Evolutionary conservation across 2,113 vertebrate species (phyloP), one percentile per base, ranked within the genome.

Genomic region (Fulica atra): DNA sequence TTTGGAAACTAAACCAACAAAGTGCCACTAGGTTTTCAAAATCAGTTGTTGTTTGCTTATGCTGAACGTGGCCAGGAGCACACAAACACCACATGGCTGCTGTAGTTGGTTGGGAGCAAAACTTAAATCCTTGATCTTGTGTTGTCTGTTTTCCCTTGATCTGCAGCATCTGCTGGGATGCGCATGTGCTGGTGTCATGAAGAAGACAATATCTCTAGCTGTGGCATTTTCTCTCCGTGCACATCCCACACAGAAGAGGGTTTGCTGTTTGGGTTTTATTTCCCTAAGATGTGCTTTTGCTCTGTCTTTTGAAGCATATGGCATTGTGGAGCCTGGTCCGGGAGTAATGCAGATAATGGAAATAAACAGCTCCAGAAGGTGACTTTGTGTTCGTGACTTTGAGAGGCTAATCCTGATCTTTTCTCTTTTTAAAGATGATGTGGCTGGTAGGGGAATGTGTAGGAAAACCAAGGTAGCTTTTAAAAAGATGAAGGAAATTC

Each of bases 181-280:
- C 3, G 20, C 0, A 0, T n/a, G 60, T 26, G 73, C 51, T 42
- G 51, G 35, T 76, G 38, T 20, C 7, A 0, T 5, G 5, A 35
- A 29, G 51, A 64, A 50, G 23, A 46, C 53, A 69, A 33, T 3
- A 31, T 16, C 36, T 13, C 17, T 25, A 10, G 8, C 13, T 48
- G 6, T 26, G 17, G 24, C 13, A 7, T 17, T 42, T 66, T 54
- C 26, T 74, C 29, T 24, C 48, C 7, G 1, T 13, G 2, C 26
- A 33, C 25, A 33, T 51, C 18, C 40, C 7, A 3, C 10, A 2
- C 16, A 15, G 59, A 72, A 51, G 28, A 26, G 29, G 36, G 61
- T 82, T 80, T 73, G 28, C 36, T n/a, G 3, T 33, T 33, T 38
- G 36, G 7, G 23, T 53, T 81, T 65, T 84, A 16, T 81, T 78